phyloP scores from a whole-genome alignment of 2,888 invertebrate genomes.

The Amblyjoppa fuscipennis region DNA sequence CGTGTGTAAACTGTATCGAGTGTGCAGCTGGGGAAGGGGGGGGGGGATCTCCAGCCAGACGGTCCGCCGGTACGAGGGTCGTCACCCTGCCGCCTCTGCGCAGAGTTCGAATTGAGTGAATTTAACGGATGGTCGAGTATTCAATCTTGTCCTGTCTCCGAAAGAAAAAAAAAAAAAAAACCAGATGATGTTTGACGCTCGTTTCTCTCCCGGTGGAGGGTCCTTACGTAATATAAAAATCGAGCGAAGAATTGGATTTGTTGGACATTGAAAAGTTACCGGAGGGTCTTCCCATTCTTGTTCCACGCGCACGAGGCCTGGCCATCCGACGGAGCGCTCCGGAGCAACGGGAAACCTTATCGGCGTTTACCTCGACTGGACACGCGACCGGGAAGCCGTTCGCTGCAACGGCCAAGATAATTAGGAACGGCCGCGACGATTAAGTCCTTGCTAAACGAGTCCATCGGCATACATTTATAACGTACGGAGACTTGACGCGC shows the following conservation, averaged over 20 bases:
- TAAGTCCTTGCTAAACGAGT: slow-evolving; percentile 57
- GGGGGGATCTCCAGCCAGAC: slow-evolving; percentile 38
- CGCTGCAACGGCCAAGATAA: slow-evolving; percentile 43
- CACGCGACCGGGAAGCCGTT: slow-evolving; percentile 61
- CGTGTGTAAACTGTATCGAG: slow-evolving; percentile 50
- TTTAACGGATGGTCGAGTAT: neutral
- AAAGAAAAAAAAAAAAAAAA: neutral
- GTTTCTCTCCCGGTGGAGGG: neutral
- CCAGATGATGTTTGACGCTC: neutral
- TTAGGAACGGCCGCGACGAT: slow-evolving; percentile 60
- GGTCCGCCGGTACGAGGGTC: neutral
- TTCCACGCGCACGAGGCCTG: slow-evolving; percentile 44
- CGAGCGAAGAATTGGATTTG: slow-evolving; percentile 25
- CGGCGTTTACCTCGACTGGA: slow-evolving; percentile 54
- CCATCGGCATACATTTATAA: slow-evolving; percentile 35
- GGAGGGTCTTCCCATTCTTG: slow-evolving; percentile 37
- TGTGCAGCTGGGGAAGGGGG: slow-evolving; percentile 10
- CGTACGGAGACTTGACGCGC: slow-evolving; percentile 1
- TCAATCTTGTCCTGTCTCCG: neutral
- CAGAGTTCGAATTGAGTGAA: too few species aligned
- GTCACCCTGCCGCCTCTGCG: slow-evolving; percentile 4
- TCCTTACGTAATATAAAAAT: slow-evolving; percentile 9
- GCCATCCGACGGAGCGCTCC: neutral
- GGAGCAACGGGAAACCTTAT: slow-evolving; percentile 58
- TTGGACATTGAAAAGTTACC: neutral